Conservation (phyloP, 2,113 vertebrate species). For the Triplophysa tibetana region DNA sequence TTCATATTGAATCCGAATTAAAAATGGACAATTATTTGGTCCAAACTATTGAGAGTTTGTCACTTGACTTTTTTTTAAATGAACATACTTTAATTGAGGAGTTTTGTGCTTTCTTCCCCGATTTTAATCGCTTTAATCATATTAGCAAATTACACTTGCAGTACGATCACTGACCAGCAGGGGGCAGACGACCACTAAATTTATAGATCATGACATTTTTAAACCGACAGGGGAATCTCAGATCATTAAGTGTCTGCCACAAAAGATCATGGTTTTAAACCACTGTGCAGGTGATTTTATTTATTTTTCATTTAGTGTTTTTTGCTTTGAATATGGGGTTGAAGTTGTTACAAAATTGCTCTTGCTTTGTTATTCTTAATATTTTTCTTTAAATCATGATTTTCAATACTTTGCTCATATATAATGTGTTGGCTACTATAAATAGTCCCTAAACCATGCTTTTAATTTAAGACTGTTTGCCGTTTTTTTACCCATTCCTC, state of each 20-base stretch:
- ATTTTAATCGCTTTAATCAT: neutral
- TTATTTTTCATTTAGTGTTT: neutral
- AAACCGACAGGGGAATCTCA: neutral
- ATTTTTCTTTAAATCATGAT: neutral
- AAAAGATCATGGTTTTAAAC: neutral
- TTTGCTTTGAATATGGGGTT: neutral
- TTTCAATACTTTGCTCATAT: neutral
- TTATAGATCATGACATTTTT: neutral
- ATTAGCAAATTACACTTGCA: neutral
- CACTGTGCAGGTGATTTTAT: neutral
- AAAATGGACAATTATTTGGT: slow-evolving; percentile 1
- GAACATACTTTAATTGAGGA: neutral
- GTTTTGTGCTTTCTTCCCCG: neutral
- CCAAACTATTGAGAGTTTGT: neutral
- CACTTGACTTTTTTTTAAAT: neutral
- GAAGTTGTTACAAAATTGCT: neutral
- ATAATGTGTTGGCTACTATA: neutral
- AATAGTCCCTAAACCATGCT: neutral
- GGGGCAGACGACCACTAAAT: slow-evolving; percentile 22
- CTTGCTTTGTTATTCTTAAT: neutral
- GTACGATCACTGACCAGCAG: slow-evolving; percentile 2
- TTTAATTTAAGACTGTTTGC: neutral
- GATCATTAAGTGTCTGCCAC: neutral
- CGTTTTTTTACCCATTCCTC: neutral
- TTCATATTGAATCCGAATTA: slow-evolving; percentile 46